phyloP scores from a whole-genome alignment of 35 echinoderm and acorn worm species.

The Chiridota heheva region DNA sequence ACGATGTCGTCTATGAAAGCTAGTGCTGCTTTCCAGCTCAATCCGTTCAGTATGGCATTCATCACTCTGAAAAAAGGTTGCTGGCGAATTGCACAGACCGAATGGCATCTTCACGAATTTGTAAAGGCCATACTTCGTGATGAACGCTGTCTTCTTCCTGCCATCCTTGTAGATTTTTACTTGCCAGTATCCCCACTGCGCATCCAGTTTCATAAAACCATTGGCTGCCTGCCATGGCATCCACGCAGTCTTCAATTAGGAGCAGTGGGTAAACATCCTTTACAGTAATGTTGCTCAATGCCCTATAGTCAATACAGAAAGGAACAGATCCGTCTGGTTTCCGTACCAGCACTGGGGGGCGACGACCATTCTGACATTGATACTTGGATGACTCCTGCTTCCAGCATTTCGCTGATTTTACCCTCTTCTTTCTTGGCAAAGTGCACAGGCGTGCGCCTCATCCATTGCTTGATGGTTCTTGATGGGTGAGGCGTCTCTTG shows the following conservation, averaged over 20 bases:
- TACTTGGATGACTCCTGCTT: slow-evolving; percentile 30
- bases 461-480: slow-evolving; percentile 27
- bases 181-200: slow-evolving; percentile 15
- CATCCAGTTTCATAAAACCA: slow-evolving; percentile 33
- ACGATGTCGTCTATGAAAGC: slow-evolving; percentile 59
- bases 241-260: slow-evolving; percentile 21
- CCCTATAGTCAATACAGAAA: slow-evolving; percentile 34
- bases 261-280: slow-evolving; percentile 47
- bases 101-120: slow-evolving; percentile 32
- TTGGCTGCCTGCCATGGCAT: background rate
- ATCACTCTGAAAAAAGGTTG: slow-evolving; percentile 27
- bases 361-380: background rate
- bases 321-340: slow-evolving; percentile 10
- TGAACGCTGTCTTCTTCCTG: slow-evolving; percentile 19
- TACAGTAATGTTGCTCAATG: slow-evolving; percentile 21
- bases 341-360: slow-evolving; percentile 9
- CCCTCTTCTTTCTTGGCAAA: slow-evolving; percentile 45
- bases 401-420: slow-evolving; percentile 40
- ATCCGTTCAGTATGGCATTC: slow-evolving; percentile 19
- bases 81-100: slow-evolving; percentile 26
- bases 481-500: slow-evolving; percentile 34
- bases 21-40: slow-evolving; percentile 39
- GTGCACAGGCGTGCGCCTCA: slow-evolving; percentile 50
- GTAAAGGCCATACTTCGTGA: slow-evolving; percentile 20
- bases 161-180: background rate